Evolutionary conservation across 2,797 vertebrate species (phyloP), one percentile per base, ranked within the genome.

Genomic region (Lagodon rhomboides): DNA sequence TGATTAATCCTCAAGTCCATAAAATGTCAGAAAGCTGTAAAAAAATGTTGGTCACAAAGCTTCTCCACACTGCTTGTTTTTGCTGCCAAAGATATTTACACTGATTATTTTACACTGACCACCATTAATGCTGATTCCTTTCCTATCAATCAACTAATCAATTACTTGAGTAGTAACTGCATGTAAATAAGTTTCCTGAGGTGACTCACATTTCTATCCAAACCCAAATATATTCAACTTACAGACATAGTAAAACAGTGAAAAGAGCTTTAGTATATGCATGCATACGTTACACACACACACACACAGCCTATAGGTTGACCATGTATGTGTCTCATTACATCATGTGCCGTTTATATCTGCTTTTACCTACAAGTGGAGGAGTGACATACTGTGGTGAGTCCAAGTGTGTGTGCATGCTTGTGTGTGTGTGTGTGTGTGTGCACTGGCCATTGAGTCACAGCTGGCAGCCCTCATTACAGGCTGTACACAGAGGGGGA

Each of bases 381-480:
- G 56, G 27, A 61, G 23, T 3, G 4, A 59, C 54, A 69, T 71
- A 46, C 22, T 68, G 76, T 77, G 65, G 53, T 38, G 17, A 61
- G 65, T 77, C n/a, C 16, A 12, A 55, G 13, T 41, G 61, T 70
- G 75, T 72, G 20, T 47, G 9, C 27, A 61, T 47, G 56, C 70
- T 56, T 34, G 77, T 49, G 47, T 66, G 72, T 53, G 68, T 72
- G 72, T 74, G 65, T 47, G 72, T 60, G 68, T 53, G 68, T 72
- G 72, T 50, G 55, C 10, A 44, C 12, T 61, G 38, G 46, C 75
- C 77, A 87, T 51, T 76, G 68, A 84, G 76, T 74, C 91, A 86
- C 91, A 93, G 91, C 90, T 91, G 87, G 86, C 85, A 89, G 84
- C 68, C 86, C 75, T 89, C 87, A 84, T 91, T 90, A 92, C 76